Evolutionary conservation across 1,140 invertebrate species (phyloP).

Genomic region (Coboldia fuscipes): DNA sequence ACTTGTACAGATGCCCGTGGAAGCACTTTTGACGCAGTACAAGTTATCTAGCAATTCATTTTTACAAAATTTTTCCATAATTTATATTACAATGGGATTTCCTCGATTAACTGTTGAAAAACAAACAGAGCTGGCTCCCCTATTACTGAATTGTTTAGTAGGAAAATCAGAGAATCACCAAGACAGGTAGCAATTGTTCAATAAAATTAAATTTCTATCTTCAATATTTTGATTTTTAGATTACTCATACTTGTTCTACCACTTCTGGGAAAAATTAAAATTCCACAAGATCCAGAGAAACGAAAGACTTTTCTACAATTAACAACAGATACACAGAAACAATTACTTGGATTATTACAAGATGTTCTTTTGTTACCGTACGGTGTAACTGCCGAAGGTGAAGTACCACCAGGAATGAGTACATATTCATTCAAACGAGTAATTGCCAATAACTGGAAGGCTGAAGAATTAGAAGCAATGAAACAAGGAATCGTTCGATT

Average conservation of each 20-base stretch:
- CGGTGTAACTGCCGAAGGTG: slow-evolving; percentile 21
- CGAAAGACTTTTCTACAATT: slow-evolving; percentile 33
- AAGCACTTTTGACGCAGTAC: slow-evolving; percentile 61
- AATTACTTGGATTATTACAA: slow-evolving; percentile 55
- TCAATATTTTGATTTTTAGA: slow-evolving; percentile 24
- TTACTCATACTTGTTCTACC: slow-evolving; percentile 63
- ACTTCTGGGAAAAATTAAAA: slow-evolving; percentile 45
- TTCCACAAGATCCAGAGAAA: slow-evolving; percentile 39
- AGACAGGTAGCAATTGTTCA: slow-evolving; percentile 39
- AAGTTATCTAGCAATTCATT: slow-evolving; percentile 34
- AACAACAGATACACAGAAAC: slow-evolving; percentile 21
- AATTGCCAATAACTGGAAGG: slow-evolving; percentile 42
- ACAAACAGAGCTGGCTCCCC: slow-evolving; percentile 53
- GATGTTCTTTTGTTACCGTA: slow-evolving; percentile 73
- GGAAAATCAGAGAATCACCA: slow-evolving; percentile 66
- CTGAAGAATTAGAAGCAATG: slow-evolving; percentile 65
- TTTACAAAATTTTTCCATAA: slow-evolving; percentile 78
- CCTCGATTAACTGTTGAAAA: slow-evolving; percentile 52
- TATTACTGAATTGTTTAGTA: slow-evolving; percentile 54
- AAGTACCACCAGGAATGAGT: slow-evolving; percentile 57
- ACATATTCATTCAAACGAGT: slow-evolving; percentile 58
- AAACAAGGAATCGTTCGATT: slow-evolving; percentile 70
- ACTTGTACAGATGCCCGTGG: slow-evolving; percentile 69
- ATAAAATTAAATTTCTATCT: slow-evolving; percentile 3
- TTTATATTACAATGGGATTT: slow-evolving; percentile 84